Evolutionary conservation across 2,113 vertebrate genomes (phyloP), one percentile per base, ranked within the genome.

Genomic region (Bos indicus): DNA sequence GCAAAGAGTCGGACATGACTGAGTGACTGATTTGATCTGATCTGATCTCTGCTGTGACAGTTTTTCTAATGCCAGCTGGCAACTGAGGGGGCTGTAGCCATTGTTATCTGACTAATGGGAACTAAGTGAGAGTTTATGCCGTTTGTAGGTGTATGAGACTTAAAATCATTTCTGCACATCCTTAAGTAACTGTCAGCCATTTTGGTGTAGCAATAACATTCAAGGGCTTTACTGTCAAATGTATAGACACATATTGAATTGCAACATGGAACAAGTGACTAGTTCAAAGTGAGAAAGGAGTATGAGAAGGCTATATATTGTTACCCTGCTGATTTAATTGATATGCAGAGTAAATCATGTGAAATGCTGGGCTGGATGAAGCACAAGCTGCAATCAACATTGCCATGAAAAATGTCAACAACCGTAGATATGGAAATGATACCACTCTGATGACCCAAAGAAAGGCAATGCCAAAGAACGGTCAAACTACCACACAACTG

Each of bases 41-140:
- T 46, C 43, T 46, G 43, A 46, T 91, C 10, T 88, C 15, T 1
- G 16, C 14, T 77, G 26, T n/a, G 12, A 40, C 43, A 77, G 6
- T 64, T 78, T 71, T 1, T 9, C 30, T 92, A 30, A 21, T 46
- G 14, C 13, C 67, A 33, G 26, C 5, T 81, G 26, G 7, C 11
- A 40, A 1, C 56, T 19, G 3, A 91, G 26, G 4, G 10, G 10
- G 12, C 23, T 2, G 40, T 0, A 30, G n/a, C 0, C 43, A 77
- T n/a, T 60, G 1, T 71, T 84, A 21, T 78, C 48, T 86, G 26
- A 56, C 6, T 15, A 46, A 23, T 33, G 17, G 6, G 14, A 64
- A 77, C 25, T 60, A 5, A 81, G 19, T 51, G 23, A 30, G 40
- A 87, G 7, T 52, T 11, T 28, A 51, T 12, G 16, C 9, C 84